These are phyloP conservation scores for Gambusia holbrooki DNA, from an alignment of 2,113 vertebrate species.

Conservation along the genomic window DNA sequence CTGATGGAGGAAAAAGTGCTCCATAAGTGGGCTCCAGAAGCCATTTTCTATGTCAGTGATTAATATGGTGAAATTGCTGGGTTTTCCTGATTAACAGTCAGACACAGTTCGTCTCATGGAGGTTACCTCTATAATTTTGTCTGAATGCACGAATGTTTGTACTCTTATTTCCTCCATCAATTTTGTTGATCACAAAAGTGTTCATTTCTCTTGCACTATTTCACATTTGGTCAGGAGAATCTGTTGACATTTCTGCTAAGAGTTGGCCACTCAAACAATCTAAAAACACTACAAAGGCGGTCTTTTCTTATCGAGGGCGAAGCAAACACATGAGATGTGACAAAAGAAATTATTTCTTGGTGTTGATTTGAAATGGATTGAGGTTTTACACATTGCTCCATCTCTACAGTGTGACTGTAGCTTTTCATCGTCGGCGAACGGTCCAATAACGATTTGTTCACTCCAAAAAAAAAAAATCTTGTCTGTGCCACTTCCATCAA, in stretches of 20 bases:
- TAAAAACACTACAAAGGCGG: neutral
- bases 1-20: conserved; percentile 66
- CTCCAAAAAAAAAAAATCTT: too few relatives aligned
- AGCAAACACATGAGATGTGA: neutral
- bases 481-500: too few relatives aligned
- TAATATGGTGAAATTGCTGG: conserved; percentile 53
- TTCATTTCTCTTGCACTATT: neutral
- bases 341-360: too few relatives aligned
- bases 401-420: too few relatives aligned
- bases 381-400: too few relatives aligned
- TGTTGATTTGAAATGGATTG: too few relatives aligned
- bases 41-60: conserved; percentile 77
- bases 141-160: neutral
- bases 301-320: neutral
- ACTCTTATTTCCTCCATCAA: neutral
- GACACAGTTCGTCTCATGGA: neutral
- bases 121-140: neutral
- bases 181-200: neutral
- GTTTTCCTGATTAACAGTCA: conserved; percentile 22
- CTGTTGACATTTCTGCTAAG: neutral
- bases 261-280: neutral
- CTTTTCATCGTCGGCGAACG: too few relatives aligned
- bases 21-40: conserved; percentile 62
- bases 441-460: too few relatives aligned
- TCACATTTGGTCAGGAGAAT: neutral